Evolutionary conservation across 1,140 invertebrate species (phyloP).

Genomic region (Drosophila bifasciata): DNA sequence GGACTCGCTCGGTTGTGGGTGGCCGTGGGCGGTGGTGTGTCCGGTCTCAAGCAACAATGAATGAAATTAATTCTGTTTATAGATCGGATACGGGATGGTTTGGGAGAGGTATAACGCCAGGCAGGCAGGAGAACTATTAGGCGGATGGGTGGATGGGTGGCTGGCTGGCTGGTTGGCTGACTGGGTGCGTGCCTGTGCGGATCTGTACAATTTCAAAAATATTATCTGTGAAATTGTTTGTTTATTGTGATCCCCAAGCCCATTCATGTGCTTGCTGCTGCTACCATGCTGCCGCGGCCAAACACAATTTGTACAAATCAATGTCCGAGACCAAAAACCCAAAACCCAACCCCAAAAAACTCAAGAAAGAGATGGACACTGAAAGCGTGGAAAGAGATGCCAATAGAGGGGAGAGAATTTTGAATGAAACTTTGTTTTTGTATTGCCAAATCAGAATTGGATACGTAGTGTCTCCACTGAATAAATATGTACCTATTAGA

Average conservation of each 20-base stretch:
- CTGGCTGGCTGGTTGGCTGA: too few species aligned
- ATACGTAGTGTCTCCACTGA: conserved; percentile 40
- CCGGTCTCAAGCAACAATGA: conserved; percentile 36
- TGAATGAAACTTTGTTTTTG: conserved; percentile 23
- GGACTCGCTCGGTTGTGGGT: conserved; percentile 1
- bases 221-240: conserved; percentile 61
- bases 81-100: background rate
- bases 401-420: conserved; percentile 6
- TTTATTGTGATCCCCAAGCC: conserved; percentile 61
- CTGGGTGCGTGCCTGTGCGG: conserved; percentile 30
- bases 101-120: background rate
- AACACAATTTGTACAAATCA: conserved; percentile 26
- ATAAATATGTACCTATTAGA: conserved; percentile 9
- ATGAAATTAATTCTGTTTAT: conserved; percentile 66
- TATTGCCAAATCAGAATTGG: conserved; percentile 42
- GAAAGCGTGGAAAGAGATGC: background rate
- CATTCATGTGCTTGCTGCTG: conserved; percentile 38
- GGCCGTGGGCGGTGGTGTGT: conserved; percentile 30
- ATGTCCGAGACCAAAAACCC: too few species aligned
- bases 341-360: conserved; percentile 12
- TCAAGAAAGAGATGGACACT: background rate
- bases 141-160: conserved; percentile 7
- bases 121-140: conserved; percentile 34
- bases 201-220: conserved; percentile 68
- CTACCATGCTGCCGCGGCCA: conserved; percentile 21